Percentiles rank a stretch among this genome's conserved stretches.
phyloP scores from a whole-genome alignment of 2,888 invertebrate species.

The Caenorhabditis virilis region DNA sequence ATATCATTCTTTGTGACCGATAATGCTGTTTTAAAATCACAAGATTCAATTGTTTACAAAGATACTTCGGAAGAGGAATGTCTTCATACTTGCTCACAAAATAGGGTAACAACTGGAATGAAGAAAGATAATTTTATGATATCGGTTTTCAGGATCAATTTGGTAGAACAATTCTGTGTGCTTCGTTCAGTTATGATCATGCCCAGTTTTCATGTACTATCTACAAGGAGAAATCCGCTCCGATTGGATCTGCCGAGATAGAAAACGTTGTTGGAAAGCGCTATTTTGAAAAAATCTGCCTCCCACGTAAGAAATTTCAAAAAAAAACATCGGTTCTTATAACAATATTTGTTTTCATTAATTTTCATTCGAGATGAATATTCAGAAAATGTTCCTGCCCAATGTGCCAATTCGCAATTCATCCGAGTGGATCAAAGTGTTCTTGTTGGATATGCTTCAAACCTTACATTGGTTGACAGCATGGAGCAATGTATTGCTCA shows the following conservation, averaged over 20 bases:
- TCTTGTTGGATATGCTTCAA: conserved; percentile 63
- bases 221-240: conserved; percentile 50
- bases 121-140: neutral
- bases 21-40: conserved; percentile 38
- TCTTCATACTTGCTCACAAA: conserved; percentile 50
- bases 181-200: conserved; percentile 62
- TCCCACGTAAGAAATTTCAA: no score
- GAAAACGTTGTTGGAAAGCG: conserved; percentile 44
- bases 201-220: conserved; percentile 54
- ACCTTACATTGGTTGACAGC: conserved; percentile 52
- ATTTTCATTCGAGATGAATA: no score
- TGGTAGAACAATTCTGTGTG: conserved; percentile 46
- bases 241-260: conserved; percentile 46
- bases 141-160: conserved; percentile 43
- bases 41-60: conserved; percentile 46
- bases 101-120: conserved; percentile 33
- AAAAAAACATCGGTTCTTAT: conserved; percentile 2
- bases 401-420: conserved; percentile 59
- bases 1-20: conserved; percentile 52
- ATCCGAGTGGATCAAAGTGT: conserved; percentile 64
- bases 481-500: conserved; percentile 62
- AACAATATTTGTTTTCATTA: no score
- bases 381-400: conserved; percentile 51
- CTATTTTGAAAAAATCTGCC: conserved; percentile 67
- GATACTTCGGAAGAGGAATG: conserved; percentile 62